Base-by-base conservation (phyloP, 92 coral and sea anemone species). In the Actinostola sp. region DNA sequence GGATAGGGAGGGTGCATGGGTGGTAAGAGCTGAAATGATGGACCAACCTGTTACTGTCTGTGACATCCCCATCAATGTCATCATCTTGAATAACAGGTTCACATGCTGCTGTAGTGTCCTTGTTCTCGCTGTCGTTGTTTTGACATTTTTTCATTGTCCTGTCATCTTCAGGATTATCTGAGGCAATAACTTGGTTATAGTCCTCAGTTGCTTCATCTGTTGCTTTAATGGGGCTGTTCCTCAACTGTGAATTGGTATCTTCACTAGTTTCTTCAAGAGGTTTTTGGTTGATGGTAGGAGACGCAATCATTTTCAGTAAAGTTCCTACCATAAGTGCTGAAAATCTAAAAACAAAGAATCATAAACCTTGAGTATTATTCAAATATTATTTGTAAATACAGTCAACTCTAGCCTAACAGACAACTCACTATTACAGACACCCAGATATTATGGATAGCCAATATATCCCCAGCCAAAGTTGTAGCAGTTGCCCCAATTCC, bases 241-340 rank as follows among this genome's bases (percentile, higher is more conserved):
- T 67, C 0, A 43, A 25, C 11, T 42, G 60, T 1, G 63, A 27
- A 26, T 57, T 57, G 17, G 58, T 53, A 10, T 36, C 29, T 39
- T 9, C 52, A 21, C 20, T 42, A 16, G 69, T 9, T 63, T 34
- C 63, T 16, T 31, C 26, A 43, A n/a, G 51, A 10, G 69, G 27
- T 1, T 63, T 56, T 25, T 35, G 16, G 24, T 49, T 66, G 3
- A 29, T 70, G 32, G 44, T 23, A 20, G 49, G 61, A 6, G 76
- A 50, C 12, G 76, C 65, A 70, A 70, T 70, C 76, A 70, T 70
- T 53, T 23, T 54, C 8, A 24, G 5, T 10, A 70, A 17, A 51
- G 45, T 35, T 10, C 46, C 36, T 48, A 55, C 63, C 76, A 54
- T 56, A 48, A 16, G 53, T 55, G 64, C 43, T 34, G 13, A 35